Evolutionary conservation across 2,888 invertebrate species (phyloP).

Genomic region (Notodonta ziczac): DNA sequence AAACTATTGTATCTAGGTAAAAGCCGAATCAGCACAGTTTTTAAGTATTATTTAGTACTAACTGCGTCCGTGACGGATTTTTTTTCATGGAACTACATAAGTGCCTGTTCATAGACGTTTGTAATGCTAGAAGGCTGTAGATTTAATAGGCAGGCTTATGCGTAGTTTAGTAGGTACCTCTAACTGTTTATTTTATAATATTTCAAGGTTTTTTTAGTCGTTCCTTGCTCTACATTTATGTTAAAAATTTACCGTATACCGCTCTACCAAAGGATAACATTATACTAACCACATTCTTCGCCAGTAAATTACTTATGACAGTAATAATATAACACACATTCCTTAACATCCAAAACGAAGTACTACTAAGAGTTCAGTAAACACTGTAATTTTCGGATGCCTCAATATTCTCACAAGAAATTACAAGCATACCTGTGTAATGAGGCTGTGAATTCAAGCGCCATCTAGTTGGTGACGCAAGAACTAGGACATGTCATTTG

Average conservation of each 20-base stretch:
- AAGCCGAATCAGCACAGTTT: no score
- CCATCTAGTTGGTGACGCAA: slow-evolving; percentile 61
- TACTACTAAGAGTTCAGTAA: slow-evolving; percentile 35
- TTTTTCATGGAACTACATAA: no score
- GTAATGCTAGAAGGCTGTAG: no score
- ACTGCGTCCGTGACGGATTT: no score
- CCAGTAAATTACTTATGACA: background rate
- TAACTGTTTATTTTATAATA: no score
- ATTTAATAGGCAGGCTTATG: no score
- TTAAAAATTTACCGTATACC: background rate
- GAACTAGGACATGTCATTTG: slow-evolving; percentile 72
- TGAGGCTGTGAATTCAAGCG: slow-evolving; percentile 42
- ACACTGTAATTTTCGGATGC: slow-evolving; percentile 42
- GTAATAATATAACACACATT: background rate
- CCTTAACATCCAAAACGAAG: background rate
- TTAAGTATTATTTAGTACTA: no score
- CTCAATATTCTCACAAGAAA: slow-evolving; percentile 36
- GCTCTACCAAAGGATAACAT: background rate
- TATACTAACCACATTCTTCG: background rate
- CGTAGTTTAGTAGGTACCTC: no score
- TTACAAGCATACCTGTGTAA: slow-evolving; percentile 38
- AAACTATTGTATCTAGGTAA: no score
- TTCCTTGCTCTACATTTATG: no score
- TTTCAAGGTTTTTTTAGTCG: no score
- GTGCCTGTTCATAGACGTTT: no score